Conservation (phyloP, 2,797 vertebrate genomes). For the Sebastes taczanowskii region DNA sequence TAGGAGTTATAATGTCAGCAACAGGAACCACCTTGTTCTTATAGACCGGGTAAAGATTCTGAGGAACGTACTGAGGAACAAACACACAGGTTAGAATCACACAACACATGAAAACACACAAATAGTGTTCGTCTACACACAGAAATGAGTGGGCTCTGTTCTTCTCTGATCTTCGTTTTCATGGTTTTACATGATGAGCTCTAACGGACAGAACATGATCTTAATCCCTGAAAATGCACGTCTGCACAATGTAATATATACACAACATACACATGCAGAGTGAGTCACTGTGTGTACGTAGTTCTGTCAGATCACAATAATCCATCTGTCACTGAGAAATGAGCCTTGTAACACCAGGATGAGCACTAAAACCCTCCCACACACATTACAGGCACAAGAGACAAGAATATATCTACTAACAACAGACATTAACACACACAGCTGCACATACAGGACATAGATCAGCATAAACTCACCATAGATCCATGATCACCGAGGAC, state of each 20-base stretch:
- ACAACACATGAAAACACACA: not conserved
- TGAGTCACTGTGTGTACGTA: slow-evolving; percentile 36
- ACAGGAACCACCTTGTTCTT: slow-evolving; percentile 95
- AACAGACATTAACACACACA: not conserved
- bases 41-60: slow-evolving; percentile 95
- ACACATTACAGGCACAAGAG: not conserved
- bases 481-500: slow-evolving; percentile 97
- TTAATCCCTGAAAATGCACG: not conserved
- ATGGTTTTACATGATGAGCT: not conserved
- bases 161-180: slow-evolving; percentile 20
- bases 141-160: not conserved
- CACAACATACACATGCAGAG: not conserved
- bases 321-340: slow-evolving; percentile 48
- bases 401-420: not conserved
- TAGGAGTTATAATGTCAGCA: slow-evolving; percentile 97
- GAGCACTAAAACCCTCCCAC: slow-evolving; percentile 28
- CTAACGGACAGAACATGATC: slow-evolving; percentile 4
- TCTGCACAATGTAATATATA: slow-evolving; percentile 14
- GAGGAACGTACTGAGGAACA: slow-evolving; percentile 89
- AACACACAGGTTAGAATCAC: not conserved
- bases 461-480: slow-evolving; percentile 85
- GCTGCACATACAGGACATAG: not conserved
- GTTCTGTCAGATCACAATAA: slow-evolving; percentile 43
- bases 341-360: slow-evolving; percentile 21
- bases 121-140: not conserved